Conservation (phyloP, 2,888 invertebrate genomes). For the Ametastegia equiseti region DNA sequence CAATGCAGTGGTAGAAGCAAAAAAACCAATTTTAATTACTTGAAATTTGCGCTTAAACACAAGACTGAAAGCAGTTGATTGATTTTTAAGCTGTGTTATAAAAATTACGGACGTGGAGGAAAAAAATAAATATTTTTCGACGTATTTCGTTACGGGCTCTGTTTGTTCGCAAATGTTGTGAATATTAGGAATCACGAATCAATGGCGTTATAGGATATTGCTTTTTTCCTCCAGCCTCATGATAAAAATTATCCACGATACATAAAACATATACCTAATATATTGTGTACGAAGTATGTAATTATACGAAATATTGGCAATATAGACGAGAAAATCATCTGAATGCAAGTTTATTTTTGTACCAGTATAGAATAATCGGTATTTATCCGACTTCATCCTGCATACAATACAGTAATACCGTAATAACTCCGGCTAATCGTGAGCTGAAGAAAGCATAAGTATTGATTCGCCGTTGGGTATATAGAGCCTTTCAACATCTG, state of each 20-base stretch:
- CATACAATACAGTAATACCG: background rate
- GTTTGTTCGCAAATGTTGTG: background rate
- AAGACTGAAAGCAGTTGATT: too few relatives aligned
- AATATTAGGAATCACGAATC: background rate
- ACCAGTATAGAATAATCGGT: background rate
- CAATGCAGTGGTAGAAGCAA: too few relatives aligned
- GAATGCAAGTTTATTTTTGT: background rate
- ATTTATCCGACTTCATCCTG: background rate
- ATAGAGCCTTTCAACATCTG: conserved; percentile 21
- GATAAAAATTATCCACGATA: too few relatives aligned
- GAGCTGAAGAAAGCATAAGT: conserved; percentile 25
- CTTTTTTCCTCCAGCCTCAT: too few relatives aligned
- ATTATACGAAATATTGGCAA: too few relatives aligned
- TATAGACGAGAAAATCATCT: too few relatives aligned
- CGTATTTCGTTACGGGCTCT: background rate
- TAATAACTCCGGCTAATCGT: conserved; percentile 21
- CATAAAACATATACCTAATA: too few relatives aligned
- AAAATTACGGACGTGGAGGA: background rate
- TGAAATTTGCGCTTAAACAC: too few relatives aligned
- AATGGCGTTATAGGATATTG: background rate
- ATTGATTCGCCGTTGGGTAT: conserved; percentile 27
- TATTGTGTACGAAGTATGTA: too few relatives aligned
- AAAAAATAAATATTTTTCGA: background rate
- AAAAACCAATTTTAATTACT: too few relatives aligned
- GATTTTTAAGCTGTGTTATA: too few relatives aligned